phyloP scores from a whole-genome alignment of 2,797 vertebrate genomes.

The Aselliscus stoliczkanus region DNA sequence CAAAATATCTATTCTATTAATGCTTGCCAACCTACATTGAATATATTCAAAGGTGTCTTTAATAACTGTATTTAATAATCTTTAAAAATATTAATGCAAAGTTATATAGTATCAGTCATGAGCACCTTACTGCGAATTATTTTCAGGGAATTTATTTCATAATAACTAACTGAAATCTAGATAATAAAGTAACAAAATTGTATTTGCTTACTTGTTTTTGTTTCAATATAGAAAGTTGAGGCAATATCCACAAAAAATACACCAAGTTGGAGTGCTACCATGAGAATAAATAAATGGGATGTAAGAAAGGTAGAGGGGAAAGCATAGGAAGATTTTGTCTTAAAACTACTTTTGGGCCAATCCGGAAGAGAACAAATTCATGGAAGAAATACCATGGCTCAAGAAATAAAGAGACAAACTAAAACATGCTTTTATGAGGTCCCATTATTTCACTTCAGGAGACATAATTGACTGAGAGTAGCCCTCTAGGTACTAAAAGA shows the following conservation, averaged over 20 bases:
- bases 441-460: neutral
- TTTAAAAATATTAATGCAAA: neutral
- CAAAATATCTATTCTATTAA: neutral
- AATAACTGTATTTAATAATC: neutral
- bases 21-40: neutral
- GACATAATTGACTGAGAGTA: neutral
- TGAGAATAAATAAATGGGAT: neutral
- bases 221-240: neutral
- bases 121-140: neutral
- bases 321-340: neutral
- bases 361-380: neutral
- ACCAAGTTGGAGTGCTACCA: neutral
- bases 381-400: neutral
- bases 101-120: neutral
- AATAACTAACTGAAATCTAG: neutral
- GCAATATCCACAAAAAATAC: neutral
- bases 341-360: neutral
- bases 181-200: neutral
- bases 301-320: neutral
- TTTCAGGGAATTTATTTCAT: neutral
- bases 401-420: conserved; percentile 17
- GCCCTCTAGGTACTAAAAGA: neutral
- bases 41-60: neutral
- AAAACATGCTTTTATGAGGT: neutral
- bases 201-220: neutral